Conservation (phyloP, 2,888 invertebrate genomes). For the Platycheirus albimanus region DNA sequence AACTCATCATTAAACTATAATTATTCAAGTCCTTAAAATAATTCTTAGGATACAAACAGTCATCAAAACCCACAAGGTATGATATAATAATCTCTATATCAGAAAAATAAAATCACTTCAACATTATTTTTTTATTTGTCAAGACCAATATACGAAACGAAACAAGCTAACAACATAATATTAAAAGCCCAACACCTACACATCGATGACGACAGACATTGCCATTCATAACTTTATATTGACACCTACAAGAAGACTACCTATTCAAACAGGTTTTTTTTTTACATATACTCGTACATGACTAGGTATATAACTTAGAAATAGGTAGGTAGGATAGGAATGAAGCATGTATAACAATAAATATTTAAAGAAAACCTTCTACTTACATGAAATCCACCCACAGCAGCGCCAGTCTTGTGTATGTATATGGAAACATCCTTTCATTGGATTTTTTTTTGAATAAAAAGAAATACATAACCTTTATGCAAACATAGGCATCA, state of each 20-base stretch:
- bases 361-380: background rate
- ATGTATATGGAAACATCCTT: conserved; percentile 50
- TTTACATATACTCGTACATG: no score
- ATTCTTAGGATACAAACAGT: no score
- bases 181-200: conserved; percentile 2
- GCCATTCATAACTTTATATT: conserved; percentile 21
- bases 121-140: background rate
- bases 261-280: background rate
- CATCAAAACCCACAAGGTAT: no score
- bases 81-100: no score
- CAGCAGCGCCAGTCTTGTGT: conserved; percentile 24
- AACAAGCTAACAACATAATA: background rate
- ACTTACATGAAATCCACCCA: conserved; percentile 33
- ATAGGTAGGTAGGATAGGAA: background rate
- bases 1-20: no score
- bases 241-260: conserved; percentile 44
- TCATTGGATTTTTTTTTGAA: conserved; percentile 23
- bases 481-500: conserved; percentile 15
- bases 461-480: conserved; percentile 17
- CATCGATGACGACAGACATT: conserved; percentile 45
- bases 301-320: no score
- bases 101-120: background rate
- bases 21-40: no score
- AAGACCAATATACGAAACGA: background rate
- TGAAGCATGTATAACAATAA: conserved; percentile 9